A percentile compares a stretch with the other conserved stretches of the same genome.
These are phyloP conservation scores for Berghia stephanieae DNA, from an alignment of 1,140 invertebrate species.

Conservation along the genomic window DNA sequence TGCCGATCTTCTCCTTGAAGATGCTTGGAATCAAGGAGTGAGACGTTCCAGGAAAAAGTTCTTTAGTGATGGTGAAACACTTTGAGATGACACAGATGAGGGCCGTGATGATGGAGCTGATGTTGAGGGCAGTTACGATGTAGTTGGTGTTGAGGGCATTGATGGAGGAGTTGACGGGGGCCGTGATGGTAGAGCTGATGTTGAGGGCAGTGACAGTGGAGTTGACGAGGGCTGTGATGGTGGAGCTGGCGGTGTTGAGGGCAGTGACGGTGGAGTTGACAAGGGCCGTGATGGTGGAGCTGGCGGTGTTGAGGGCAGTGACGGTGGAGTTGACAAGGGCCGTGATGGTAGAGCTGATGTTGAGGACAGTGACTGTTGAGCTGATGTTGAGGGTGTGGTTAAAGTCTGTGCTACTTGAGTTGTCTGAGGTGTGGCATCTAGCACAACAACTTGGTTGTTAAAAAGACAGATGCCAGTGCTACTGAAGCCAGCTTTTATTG, in stretches of 20 bases:
- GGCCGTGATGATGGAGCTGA: background rate
- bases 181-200: too few relatives aligned
- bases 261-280: too few relatives aligned
- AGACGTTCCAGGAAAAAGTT: constrained; percentile 13
- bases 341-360: too few relatives aligned
- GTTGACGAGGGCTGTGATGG: background rate
- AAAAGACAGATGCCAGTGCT: constrained; percentile 17
- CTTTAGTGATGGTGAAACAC: background rate
- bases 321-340: too few relatives aligned
- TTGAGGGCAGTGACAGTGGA: too few relatives aligned
- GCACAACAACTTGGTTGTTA: background rate
- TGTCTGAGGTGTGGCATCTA: too few relatives aligned
- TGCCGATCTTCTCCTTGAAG: background rate
- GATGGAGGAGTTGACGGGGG: background rate
- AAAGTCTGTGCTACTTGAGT: background rate
- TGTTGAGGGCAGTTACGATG: background rate
- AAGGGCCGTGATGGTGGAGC: too few relatives aligned
- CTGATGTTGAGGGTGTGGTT: background rate
- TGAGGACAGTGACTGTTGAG: too few relatives aligned
- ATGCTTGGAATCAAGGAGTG: background rate
- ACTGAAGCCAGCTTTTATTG: constrained; percentile 3
- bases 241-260: too few relatives aligned
- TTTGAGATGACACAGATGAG: background rate
- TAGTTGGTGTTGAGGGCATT: background rate
- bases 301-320: too few relatives aligned